phyloP scores from a whole-genome alignment of 53 echinoderm and acorn worm genomes.

The Crossaster papposus region DNA sequence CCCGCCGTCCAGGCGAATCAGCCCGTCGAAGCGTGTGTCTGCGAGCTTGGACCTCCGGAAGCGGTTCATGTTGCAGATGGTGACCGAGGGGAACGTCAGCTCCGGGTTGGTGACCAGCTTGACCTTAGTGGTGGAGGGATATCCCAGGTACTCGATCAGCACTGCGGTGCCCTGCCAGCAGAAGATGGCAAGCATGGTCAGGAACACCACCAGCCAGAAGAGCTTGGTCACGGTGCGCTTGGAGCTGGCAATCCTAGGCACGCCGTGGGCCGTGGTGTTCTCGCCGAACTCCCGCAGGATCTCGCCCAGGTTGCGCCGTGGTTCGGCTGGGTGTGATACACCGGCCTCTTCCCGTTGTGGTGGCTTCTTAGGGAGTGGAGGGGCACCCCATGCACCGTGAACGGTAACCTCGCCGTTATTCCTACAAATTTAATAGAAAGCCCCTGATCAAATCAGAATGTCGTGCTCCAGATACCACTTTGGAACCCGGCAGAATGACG shows the following conservation, averaged over 20 bases:
- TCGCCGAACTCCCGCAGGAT: conserved; percentile 77
- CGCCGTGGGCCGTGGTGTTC: conserved; percentile 83
- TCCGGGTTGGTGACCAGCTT: conserved; percentile 68
- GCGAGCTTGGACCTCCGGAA: conserved; percentile 67
- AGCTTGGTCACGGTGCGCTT: conserved; percentile 50
- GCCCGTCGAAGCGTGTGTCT: conserved; percentile 67
- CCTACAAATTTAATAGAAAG: neutral
- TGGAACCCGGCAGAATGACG: too few species aligned
- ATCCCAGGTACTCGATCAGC: conserved; percentile 46
- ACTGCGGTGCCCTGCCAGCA: conserved; percentile 68
- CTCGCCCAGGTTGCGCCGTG: conserved; percentile 44
- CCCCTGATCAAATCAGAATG: too few species aligned
- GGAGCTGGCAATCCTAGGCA: conserved; percentile 69
- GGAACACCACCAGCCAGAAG: conserved; percentile 67
- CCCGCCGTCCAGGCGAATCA: conserved; percentile 75
- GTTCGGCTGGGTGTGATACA: neutral
- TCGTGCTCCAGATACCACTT: too few species aligned
- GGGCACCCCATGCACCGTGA: conserved; percentile 42
- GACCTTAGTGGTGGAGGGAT: conserved; percentile 75
- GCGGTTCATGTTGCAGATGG: conserved; percentile 90
- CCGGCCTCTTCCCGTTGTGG: neutral
- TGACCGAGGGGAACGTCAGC: conserved; percentile 83
- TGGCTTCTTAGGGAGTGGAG: conserved; percentile 12
- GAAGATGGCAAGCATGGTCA: conserved; percentile 58
- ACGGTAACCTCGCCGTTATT: neutral